phyloP scores from a whole-genome alignment of 2,797 vertebrate species.

The Paedocypris micromegethes region DNA sequence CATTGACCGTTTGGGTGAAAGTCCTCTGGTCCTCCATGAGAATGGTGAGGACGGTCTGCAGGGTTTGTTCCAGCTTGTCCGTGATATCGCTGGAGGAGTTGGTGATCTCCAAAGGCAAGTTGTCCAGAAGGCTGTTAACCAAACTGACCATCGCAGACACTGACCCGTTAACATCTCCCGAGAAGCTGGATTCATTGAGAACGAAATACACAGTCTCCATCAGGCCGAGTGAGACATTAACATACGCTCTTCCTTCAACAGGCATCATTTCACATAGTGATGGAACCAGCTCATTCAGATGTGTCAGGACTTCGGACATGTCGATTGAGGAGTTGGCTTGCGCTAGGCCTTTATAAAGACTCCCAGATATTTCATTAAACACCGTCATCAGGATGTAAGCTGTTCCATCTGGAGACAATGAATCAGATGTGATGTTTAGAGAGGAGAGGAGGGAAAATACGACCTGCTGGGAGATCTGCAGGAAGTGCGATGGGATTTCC shows the following conservation, averaged over 20 bases:
- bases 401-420: constrained; percentile 13
- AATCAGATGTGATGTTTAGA: constrained; percentile 44
- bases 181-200: constrained; percentile 38
- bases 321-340: constrained; percentile 12
- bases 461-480: constrained; percentile 42
- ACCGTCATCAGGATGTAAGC: constrained; percentile 35
- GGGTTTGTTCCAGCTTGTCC: constrained; percentile 35
- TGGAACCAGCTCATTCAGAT: constrained; percentile 28
- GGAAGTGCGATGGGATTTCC: constrained; percentile 46
- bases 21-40: constrained; percentile 24
- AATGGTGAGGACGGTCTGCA: constrained; percentile 39
- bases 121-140: constrained; percentile 37
- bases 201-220: constrained; percentile 39
- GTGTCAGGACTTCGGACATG: constrained; percentile 31
- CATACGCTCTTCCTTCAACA: constrained; percentile 26
- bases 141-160: constrained; percentile 29
- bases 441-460: constrained; percentile 39
- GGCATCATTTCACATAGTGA: constrained; percentile 39
- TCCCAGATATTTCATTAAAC: constrained; percentile 42
- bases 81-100: constrained; percentile 28
- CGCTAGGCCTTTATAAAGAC: constrained; percentile 41
- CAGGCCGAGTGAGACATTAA: constrained; percentile 41
- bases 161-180: constrained; percentile 11
- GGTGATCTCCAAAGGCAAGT: constrained; percentile 16
- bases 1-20: constrained; percentile 21